A percentile compares a stretch with the other conserved stretches of the same genome.
Conservation (phyloP, 2,888 invertebrate species). For the Epistrophella euchroma region DNA sequence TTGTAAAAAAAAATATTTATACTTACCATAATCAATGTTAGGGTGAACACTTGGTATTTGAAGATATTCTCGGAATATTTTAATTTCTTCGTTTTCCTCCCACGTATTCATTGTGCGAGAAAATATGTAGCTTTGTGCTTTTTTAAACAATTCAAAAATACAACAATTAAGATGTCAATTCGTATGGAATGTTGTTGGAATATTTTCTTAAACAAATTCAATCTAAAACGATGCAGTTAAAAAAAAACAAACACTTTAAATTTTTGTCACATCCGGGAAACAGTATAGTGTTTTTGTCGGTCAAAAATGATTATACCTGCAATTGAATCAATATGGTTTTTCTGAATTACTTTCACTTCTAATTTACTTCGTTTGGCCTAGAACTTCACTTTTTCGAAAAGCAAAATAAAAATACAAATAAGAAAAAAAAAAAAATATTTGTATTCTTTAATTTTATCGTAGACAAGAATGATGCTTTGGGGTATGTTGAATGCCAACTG, state of each 20-base stretch:
- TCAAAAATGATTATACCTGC: constrained; percentile 7
- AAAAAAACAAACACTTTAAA: constrained; percentile 11
- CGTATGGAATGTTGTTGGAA: constrained; percentile 23
- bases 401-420: constrained; percentile 4
- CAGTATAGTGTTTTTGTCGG: neutral
- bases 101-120: constrained; percentile 78
- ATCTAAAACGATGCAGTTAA: constrained; percentile 1
- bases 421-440: constrained; percentile 17
- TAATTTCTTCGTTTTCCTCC: constrained; percentile 86
- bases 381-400: constrained; percentile 11
- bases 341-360: neutral
- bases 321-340: constrained; percentile 13
- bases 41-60: constrained; percentile 95
- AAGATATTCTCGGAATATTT: constrained; percentile 93
- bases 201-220: constrained; percentile 1
- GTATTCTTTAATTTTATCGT: constrained; percentile 12
- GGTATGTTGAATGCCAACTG: constrained; percentile 55
- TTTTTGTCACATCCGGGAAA: neutral
- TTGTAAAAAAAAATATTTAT: neutral
- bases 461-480: constrained; percentile 31
- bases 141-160: constrained; percentile 20
- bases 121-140: neutral
- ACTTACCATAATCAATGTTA: constrained; percentile 92
- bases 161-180: constrained; percentile 30
- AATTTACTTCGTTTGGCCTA: neutral